Base-by-base conservation (phyloP, 2,113 vertebrate genomes). In the Archocentrus centrarchus region DNA sequence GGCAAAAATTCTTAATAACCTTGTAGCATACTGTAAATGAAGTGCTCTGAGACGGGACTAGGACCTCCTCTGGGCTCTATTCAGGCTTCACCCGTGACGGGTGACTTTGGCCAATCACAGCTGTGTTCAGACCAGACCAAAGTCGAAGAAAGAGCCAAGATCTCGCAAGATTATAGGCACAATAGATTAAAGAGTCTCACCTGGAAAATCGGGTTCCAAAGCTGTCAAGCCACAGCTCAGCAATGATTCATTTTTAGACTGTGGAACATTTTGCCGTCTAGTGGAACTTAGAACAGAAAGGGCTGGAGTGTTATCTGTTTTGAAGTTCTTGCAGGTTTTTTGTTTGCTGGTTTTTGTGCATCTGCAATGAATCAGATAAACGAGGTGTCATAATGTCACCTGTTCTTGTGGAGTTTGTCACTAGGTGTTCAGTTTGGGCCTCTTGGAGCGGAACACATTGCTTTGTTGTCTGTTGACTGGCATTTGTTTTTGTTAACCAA, bases 391-490 rank as follows among this genome's bases (percentile, higher is more conserved):
- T 0, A 32, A 20, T 84, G 35, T 37, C 37, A 57, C 39, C 47
- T 79, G 63, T 80, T 63, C 22, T 1, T 62, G 57, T 30, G 73
- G 63, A 20, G 3, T 15, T 80, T 85, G 70, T 83, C 35, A 13
- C 47, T 24, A 17, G 53, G 79, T 27, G 11, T 78, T 75, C 11
- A 63, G 20, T 53, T 77, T 27, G 64, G 79, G 81, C 44, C 85
- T 64, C 41, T 53, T 61, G 61, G 11, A 30, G 53, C 57, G 53
- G 11, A 63, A 53, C 81, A 55, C 8, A 8, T 24, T 55, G 59
- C 63, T 22, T 87, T 91, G 85, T 88, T 81, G 57, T 63, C 37
- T 30, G 58, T 63, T 77, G 70, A 60, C 79, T 76, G 84, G 55
- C 86, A 82, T 75, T 75, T 86, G 83, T 85, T 86, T 68, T 83